These are phyloP conservation scores for Amblyopsis hoosieri DNA, from an alignment of 2,797 vertebrate species.

Conservation along the genomic window DNA sequence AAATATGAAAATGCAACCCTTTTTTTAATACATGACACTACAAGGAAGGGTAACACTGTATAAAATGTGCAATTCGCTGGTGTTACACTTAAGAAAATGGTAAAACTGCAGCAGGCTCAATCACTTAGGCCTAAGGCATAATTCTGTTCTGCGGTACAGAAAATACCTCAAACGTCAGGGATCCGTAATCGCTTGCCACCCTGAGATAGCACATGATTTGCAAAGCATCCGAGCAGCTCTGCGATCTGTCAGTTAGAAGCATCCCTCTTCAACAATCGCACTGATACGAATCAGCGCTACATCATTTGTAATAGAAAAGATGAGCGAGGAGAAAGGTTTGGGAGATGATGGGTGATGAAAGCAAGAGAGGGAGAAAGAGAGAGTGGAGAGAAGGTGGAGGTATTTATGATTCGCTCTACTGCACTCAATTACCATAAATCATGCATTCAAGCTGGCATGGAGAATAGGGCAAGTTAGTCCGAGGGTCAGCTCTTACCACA, in stretches of 20 bases:
- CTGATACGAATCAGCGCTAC: constrained; percentile 48
- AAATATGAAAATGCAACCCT: too few species aligned
- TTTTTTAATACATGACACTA: too few species aligned
- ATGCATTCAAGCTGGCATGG: constrained; percentile 60
- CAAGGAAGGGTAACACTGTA: neutral
- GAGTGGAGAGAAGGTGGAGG: constrained; percentile 31
- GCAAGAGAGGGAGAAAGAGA: constrained; percentile 15
- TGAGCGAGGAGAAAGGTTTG: constrained; percentile 9
- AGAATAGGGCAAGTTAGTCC: constrained; percentile 62
- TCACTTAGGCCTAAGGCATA: constrained; percentile 25
- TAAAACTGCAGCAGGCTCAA: neutral
- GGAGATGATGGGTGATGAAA: constrained; percentile 17
- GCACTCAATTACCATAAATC: constrained; percentile 72
- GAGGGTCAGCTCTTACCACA: constrained; percentile 55
- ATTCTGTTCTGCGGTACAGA: constrained; percentile 43
- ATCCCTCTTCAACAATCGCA: constrained; percentile 30
- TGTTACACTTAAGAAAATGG: constrained; percentile 36
- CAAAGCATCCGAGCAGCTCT: constrained; percentile 45
- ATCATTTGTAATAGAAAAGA: constrained; percentile 54
- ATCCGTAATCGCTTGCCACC: constrained; percentile 50
- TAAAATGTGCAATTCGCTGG: constrained; percentile 14
- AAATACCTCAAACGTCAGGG: constrained; percentile 57
- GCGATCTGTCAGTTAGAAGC: constrained; percentile 45
- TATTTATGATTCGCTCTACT: constrained; percentile 57
- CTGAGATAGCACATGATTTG: constrained; percentile 48